Base-by-base conservation (phyloP, 2,888 invertebrate species). In the Zootermopsis nevadensis region DNA sequence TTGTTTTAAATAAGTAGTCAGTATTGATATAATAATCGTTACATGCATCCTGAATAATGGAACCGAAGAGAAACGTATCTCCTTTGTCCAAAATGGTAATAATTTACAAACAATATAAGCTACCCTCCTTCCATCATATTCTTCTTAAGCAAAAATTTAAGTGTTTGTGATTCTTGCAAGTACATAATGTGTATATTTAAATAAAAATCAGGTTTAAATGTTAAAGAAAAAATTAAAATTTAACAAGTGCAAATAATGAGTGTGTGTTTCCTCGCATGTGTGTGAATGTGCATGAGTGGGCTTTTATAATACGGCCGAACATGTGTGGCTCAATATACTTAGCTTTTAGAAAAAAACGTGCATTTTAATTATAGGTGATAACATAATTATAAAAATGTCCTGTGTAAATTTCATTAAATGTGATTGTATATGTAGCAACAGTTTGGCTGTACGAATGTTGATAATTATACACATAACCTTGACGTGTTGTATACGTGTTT, bases 341-440 rank as follows among this genome's bases (percentile, higher is more conserved):
- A 79, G 79, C 79, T 79, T 35, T 66, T 79, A 79, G 79, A 15
- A 79, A 79, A 53, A 8, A 60, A 35, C 33, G 66, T 79, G 66
- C 60, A 79, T 79, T 79, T 79, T 66, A 79, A 27, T 60, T 79
- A 38, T 79, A 79, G 79, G 31, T 60, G 38, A 55, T 8, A 38
- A 76, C 42, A 72, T 24, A 60, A 60, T 60, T 69, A 69, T 69
- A 69, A 69, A 10, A 77, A 77, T 55, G 55, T 66, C 60, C 22
- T 60, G 79, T 79, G 79, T 79, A 79, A 60, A 79, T 79, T 79
- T 60, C 66, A 66, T 48, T 79, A 33, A 79, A 60, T 79, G 79
- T 79, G 79, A 79, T 79, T 79, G 79, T 79, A 79, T 79, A 79
- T 79, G 79, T 79, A 79, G 79, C 33, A 66, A 60, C 33, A 79